Base-by-base conservation (phyloP, 2,888 invertebrate genomes). In the Calephelis perditalis region DNA sequence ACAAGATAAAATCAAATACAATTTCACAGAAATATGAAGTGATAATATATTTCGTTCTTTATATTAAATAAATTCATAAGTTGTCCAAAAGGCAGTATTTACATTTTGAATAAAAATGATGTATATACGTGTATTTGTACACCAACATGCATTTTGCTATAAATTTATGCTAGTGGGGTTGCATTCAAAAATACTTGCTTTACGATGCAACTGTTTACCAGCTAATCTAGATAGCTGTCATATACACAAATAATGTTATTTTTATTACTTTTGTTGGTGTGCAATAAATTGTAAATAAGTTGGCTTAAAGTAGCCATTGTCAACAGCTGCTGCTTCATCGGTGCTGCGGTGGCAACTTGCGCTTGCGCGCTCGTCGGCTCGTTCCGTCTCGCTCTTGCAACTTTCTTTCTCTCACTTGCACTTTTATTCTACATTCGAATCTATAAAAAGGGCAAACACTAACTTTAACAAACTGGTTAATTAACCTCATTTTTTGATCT, bases 341-440 rank as follows among this genome's bases (percentile, higher is more conserved):
- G 81, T 60, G 79, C 81, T 56, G 70, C 82, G 64, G 70, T 84
- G 63, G 78, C 86, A 5, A 79, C 81, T 47, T 75, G 82, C 65
- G 80, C 82, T 37, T 82, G 85, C 74, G 79, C 77, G 49, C 71
- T 82, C 75, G 79, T 78, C 65, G 86, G 82, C 67, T 85, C 82
- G 59, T 78, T 84, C 36, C 86, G 86, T 70, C 77, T 84, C 77
- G 80, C 85, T 76, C 81, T 85, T 68, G 78, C 79, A 66, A 78
- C 81, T 63, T 77, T 84, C 60, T 76, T 85, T 54, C 77, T 87
- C 73, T 78, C 82, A 36, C 73, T 86, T 71, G 79, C 83, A 64
- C 75, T 81, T 56, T 71, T 75, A 62, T 76, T 81, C 70, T 78
- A 76, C 65, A 66, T 74, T 59, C 64, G 64, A 58, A 59, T 65